phyloP scores from a whole-genome alignment of 2,888 invertebrate species.

The Synanthedon andrenaeformis region DNA sequence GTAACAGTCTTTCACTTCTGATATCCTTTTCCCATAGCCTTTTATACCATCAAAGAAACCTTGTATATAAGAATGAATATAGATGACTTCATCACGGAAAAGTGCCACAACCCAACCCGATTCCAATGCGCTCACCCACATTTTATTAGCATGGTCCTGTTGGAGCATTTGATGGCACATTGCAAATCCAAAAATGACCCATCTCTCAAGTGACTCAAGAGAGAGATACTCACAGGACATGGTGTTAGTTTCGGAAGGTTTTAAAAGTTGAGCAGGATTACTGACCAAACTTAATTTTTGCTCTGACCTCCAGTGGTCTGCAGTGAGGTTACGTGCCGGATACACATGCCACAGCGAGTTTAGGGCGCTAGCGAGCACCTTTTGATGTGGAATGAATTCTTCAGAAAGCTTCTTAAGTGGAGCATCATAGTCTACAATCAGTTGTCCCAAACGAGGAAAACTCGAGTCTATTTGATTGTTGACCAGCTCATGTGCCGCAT shows the following conservation, averaged over 20 bases:
- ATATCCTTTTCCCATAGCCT: constrained; percentile 91
- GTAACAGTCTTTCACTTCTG: constrained; percentile 96
- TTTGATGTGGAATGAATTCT: constrained; percentile 95
- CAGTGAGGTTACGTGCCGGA: constrained; percentile 88
- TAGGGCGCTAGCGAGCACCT: constrained; percentile 86
- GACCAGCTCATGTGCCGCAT: constrained; percentile 97
- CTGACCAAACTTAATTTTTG: constrained; percentile 94
- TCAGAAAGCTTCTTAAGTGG: constrained; percentile 96
- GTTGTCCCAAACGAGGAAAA: constrained; percentile 95
- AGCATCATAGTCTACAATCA: constrained; percentile 97
- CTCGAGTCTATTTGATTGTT: constrained; percentile 90
- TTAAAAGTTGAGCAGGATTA: constrained; percentile 93
- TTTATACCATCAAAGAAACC: constrained; percentile 95
- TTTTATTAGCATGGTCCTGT: constrained; percentile 84
- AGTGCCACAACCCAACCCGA: constrained; percentile 94
- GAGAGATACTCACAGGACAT: constrained; percentile 99
- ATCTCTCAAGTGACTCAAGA: constrained; percentile 93
- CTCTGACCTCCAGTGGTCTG: constrained; percentile 94
- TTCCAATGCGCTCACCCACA: constrained; percentile 93
- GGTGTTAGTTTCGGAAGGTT: constrained; percentile 93
- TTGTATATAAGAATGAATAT: constrained; percentile 94
- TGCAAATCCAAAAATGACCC: constrained; percentile 96
- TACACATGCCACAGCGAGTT: constrained; percentile 90
- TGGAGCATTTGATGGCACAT: constrained; percentile 90
- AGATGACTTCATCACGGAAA: constrained; percentile 97